phyloP scores from a whole-genome alignment of 2,797 vertebrate genomes.

The Nannoperca obscura region DNA sequence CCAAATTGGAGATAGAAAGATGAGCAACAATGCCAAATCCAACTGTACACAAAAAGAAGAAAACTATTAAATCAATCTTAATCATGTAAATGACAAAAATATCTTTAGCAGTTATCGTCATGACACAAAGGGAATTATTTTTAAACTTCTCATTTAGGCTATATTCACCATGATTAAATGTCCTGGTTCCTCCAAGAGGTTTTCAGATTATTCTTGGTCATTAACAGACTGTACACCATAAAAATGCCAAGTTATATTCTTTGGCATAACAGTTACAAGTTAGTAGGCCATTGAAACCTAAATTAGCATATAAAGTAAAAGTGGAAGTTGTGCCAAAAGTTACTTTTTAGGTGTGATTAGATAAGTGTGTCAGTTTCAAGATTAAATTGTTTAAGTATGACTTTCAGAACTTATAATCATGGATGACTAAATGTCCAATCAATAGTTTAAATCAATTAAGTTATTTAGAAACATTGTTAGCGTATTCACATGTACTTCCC shows the following conservation, averaged over 20 bases:
- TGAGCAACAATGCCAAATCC: conserved; percentile 45
- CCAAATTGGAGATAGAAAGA: conserved; percentile 58
- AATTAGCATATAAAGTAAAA: not conserved
- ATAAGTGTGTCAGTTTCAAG: too few relatives aligned
- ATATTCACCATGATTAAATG: not conserved
- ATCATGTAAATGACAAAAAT: too few relatives aligned
- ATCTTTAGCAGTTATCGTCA: not conserved
- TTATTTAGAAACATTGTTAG: too few relatives aligned
- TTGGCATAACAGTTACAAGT: not conserved
- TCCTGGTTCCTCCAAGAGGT: not conserved
- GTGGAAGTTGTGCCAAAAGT: too few relatives aligned
- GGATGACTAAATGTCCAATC: too few relatives aligned
- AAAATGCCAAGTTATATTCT: not conserved
- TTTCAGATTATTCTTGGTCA: not conserved
- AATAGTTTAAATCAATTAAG: too few relatives aligned
- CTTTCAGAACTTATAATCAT: too few relatives aligned
- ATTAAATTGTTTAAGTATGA: too few relatives aligned
- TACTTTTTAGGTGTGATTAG: too few relatives aligned
- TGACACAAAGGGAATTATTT: not conserved
- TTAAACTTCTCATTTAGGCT: not conserved
- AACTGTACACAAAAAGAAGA: conserved; percentile 54
- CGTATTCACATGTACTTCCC: too few relatives aligned
- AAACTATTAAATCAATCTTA: not conserved
- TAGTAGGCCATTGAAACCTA: not conserved
- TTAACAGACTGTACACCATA: not conserved